Evolutionary conservation across 2,113 vertebrate species (phyloP), one percentile per base, ranked within the genome.

Genomic region (Aleadryas rufinucha): DNA sequence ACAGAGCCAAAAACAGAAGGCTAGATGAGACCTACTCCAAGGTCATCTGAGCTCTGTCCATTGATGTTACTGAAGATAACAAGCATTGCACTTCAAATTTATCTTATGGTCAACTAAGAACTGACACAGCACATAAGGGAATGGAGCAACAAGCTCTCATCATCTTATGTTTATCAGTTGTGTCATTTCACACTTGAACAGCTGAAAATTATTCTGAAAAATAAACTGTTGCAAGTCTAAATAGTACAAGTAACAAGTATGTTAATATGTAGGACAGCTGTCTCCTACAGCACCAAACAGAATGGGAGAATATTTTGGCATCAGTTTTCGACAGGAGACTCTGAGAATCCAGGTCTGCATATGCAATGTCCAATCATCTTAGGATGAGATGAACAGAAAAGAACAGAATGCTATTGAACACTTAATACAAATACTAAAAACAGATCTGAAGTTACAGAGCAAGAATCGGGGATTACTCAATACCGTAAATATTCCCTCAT

Each of bases 1-100:
- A 86, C 79, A 88, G 50, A 93, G 65, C 35, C 83, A 81, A 86
- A 95, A 93, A 95, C 84, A 96, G 90, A 88, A 86, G 21, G 66
- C 74, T 74, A 93, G 42, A 80, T 88, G 64, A 93, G 86, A 95
- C 45, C 41, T 69, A 24, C 42, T 76, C 57, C 79, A 95, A 76
- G 88, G 95, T 96, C 95, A 96, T n/a, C 63, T 72, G 92, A 95
- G 92, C 94, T 95, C 75, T 0, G 0, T 35, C 70, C 68, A 54
- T 45, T 56, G 93, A 95, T 2, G 9, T 50, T 66, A 61, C 64
- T 37, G 33, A 86, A 86, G 90, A 96, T 95, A 96, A 95, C 60
- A 54, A 92, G 37, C 13, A 60, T 10, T 85, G 42, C 61, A 72
- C 50, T 86, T 88, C 86, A 80, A 90, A 92, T 81, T 92, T 84